Evolutionary conservation across 1,140 invertebrate genomes (phyloP), one percentile per base, ranked within the genome.

Genomic region (Drosophila equinoxialis): DNA sequence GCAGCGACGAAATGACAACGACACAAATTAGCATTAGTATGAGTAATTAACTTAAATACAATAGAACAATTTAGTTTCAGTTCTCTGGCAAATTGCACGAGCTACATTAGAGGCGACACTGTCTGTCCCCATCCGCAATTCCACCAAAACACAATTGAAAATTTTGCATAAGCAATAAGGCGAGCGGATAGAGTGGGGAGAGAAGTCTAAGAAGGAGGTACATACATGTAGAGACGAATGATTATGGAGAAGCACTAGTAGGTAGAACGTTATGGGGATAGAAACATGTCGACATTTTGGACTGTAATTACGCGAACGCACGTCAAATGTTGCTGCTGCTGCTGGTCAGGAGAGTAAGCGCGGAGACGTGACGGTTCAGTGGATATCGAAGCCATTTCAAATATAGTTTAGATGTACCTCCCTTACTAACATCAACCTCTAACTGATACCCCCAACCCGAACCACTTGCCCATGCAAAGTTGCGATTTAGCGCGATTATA

Each of bases 41-140:
- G 80, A 89, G 85, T 89, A 89, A 89, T 89, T 89, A 89, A 89
- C 84, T 89, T 89, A 89, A 89, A 89, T 89, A 89, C 84, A 89
- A 89, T 89, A 84, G 84, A 81, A 89, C 80, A 89, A 89, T 89
- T 89, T 89, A 90, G 85, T 84, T 89, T 86, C 8, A 23, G 45
- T 77, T 84, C 57, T 37, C 57, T 37, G 72, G 65, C 74, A 78
- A 89, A 89, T 89, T 89, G 85, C 71, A 73, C 71, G 68, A 68
- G 80, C 70, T 55, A 41, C 83, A 60, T 67, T 69, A 65, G 74
- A 60, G 66, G 74, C 66, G 42, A 66, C 68, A 71, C 37, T 74
- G 66, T 75, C 55, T 35, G 37, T 7, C 41, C 57, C 14, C 37
- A 6, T 4, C 23, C 14, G 7, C 41, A 6, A 14, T 2, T 14